Evolutionary conservation across 2,113 vertebrate genomes (phyloP).

Genomic region (Corythaixoides concolor): DNA sequence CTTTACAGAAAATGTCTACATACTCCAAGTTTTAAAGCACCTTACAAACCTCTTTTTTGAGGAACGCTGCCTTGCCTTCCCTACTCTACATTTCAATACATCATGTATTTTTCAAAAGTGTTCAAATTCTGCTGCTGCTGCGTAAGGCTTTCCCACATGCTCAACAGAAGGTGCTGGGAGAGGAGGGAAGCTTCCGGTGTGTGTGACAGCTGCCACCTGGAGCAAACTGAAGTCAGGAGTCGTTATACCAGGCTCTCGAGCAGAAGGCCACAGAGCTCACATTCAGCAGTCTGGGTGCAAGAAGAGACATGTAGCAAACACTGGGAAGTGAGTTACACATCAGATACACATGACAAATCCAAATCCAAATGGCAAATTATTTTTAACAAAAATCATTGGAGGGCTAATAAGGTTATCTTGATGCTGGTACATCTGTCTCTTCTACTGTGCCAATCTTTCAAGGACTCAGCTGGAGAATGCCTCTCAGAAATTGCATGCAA

Average conservation of each 20-base stretch:
- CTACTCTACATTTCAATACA: neutral
- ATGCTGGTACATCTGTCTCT: neutral
- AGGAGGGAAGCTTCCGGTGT: neutral
- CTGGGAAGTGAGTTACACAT: neutral
- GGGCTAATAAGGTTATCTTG: neutral
- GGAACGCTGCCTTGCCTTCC: neutral
- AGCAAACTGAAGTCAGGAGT: neutral
- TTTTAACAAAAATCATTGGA: neutral
- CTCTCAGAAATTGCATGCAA: neutral
- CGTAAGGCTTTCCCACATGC: neutral
- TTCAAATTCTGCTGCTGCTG: neutral
- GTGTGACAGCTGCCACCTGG: neutral
- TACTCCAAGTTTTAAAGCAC: neutral
- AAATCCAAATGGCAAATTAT: slow-evolving; percentile 33
- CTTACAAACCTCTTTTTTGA: neutral
- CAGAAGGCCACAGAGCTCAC: neutral
- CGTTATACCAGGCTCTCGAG: neutral
- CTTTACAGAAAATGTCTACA: neutral
- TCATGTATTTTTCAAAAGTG: neutral
- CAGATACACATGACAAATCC: neutral
- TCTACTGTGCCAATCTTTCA: slow-evolving; percentile 7
- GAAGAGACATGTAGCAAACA: neutral
- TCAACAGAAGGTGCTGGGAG: neutral
- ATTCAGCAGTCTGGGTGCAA: neutral
- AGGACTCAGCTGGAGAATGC: neutral